Base-by-base conservation (phyloP, 2,113 vertebrate species). In the Pimephales promelas region DNA sequence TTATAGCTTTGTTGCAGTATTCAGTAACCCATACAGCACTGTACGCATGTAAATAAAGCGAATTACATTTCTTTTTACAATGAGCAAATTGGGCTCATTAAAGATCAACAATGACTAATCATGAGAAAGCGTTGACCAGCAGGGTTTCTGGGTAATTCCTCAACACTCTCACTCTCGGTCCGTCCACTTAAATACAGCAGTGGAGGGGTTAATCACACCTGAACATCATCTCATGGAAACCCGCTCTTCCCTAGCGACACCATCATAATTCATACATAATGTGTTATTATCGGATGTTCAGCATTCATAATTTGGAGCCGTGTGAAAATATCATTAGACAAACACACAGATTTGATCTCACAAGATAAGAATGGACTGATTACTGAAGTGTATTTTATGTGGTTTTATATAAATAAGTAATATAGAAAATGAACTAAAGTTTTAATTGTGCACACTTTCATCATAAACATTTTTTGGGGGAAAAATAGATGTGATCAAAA, bases 271-370 rank as follows among this genome's bases (percentile, higher is more conserved):
- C 88, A 82, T 88, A 84, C 88, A 82, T 88, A 84, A 86, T 77
- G 57, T 86, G 81, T 91, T 91, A 93, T 90, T 88, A 88, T 89
- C 64, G 62, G 73, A 90, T 89, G 91, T 90, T 88, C 57, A 6
- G 56, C 28, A 14, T 8, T 90, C 87, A 92, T 92, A 83, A 92
- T 90, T 92, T 91, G 88, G 49, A 87, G 64, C 52, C 24, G 74
- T 61, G 88, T 85, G 28, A 86, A 91, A 43, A 92, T 93, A 28
- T 84, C 92, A 92, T 92, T 89, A 93, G 34, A 49, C 16, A 36
- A 31, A 36, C 78, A 79, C 36, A 54, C 36, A n/a, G 34, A 31
- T 26, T 45, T 77, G 3, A 40, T 16, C 36, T 26, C 34, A 5
- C n/a, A 61, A 18, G 14, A 61, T 78, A 13, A 16, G 71, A 73